Conservation (phyloP, 2,888 invertebrate species). For the Hololepta plana region DNA sequence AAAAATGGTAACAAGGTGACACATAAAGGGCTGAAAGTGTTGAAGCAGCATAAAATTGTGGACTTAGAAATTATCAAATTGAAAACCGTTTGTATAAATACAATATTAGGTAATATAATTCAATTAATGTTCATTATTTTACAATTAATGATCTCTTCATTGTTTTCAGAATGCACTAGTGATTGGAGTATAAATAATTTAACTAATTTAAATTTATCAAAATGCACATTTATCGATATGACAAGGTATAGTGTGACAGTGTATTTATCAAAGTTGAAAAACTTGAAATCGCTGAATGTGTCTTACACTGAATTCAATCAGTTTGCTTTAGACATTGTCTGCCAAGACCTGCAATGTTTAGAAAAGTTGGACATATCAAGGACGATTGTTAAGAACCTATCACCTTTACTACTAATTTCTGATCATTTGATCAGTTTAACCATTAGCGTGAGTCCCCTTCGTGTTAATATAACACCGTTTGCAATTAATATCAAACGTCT, state of each 20-base stretch:
- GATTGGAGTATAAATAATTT: constrained; percentile 46
- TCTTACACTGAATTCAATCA: constrained; percentile 50
- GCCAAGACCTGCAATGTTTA: constrained; percentile 41
- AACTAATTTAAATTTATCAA: constrained; percentile 38
- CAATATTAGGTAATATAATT: constrained; percentile 13
- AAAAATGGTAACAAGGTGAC: constrained; percentile 38
- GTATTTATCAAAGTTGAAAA: constrained; percentile 39
- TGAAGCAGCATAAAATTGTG: constrained; percentile 41
- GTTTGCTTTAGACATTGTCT: constrained; percentile 39
- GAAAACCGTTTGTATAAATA: constrained; percentile 16
- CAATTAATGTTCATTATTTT: constrained; percentile 4
- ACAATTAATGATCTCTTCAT: constrained; percentile 1
- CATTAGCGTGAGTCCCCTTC: constrained; percentile 30
- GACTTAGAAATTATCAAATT: constrained; percentile 41
- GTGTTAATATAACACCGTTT: no score
- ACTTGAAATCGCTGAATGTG: constrained; percentile 40
- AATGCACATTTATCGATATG: constrained; percentile 40
- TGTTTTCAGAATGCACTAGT: constrained; percentile 35
- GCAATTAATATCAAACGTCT: not conserved
- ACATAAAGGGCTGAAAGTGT: constrained; percentile 36
- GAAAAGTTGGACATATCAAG: constrained; percentile 47
- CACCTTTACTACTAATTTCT: constrained; percentile 35
- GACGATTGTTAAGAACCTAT: constrained; percentile 41
- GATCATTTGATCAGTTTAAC: constrained; percentile 37
- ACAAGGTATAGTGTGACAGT: constrained; percentile 31